phyloP scores from a whole-genome alignment of 1,140 invertebrate species.

The Adoxophyes honmai region DNA sequence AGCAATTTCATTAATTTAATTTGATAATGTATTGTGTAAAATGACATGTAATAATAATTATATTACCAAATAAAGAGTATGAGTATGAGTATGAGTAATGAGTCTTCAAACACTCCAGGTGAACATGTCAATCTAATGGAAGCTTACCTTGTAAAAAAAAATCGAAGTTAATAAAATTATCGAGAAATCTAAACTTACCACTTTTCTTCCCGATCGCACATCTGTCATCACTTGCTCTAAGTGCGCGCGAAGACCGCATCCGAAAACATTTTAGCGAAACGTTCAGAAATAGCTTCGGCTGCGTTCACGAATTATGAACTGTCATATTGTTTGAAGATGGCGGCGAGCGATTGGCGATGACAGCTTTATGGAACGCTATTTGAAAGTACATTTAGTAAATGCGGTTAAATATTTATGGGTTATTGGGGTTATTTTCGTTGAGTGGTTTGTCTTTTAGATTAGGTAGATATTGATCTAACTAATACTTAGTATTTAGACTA shows the following conservation, averaged over 20 bases:
- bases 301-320: constrained; percentile 54
- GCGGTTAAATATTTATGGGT: constrained; percentile 67
- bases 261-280: constrained; percentile 60
- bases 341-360: constrained; percentile 57
- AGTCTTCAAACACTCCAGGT: too few relatives aligned
- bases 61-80: too few relatives aligned
- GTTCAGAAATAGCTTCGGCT: constrained; percentile 43
- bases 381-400: constrained; percentile 69
- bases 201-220: constrained; percentile 24
- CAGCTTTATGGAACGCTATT: constrained; percentile 59
- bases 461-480: too few relatives aligned
- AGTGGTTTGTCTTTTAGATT: constrained; percentile 15
- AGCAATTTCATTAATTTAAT: too few relatives aligned
- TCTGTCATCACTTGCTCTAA: too few relatives aligned
- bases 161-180: too few relatives aligned
- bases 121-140: too few relatives aligned
- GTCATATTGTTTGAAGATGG: constrained; percentile 40
- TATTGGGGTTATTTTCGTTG: constrained; percentile 44
- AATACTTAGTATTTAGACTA: too few relatives aligned
- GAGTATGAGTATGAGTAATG: too few relatives aligned
- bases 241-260: not conserved
- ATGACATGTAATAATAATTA: too few relatives aligned
- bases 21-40: too few relatives aligned
- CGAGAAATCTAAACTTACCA: constrained; percentile 16
- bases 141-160: too few relatives aligned